These are phyloP conservation scores for Rhingia campestris DNA, from an alignment of 2,888 invertebrate species.

Conservation along the genomic window DNA sequence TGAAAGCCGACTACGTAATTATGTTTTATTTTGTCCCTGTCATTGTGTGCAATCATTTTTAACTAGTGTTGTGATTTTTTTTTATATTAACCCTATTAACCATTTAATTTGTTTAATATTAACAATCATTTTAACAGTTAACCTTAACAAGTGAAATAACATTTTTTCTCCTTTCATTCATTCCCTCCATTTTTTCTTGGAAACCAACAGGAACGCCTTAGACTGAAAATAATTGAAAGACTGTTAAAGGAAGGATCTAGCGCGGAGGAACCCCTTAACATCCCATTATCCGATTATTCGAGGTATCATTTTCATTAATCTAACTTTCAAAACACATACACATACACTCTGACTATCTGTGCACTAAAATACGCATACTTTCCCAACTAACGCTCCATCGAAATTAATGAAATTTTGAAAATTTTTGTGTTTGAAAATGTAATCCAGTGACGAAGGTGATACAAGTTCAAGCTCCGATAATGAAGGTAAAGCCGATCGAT, in stretches of 20 bases:
- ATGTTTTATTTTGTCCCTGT: constrained; percentile 55
- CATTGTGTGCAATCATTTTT: background rate
- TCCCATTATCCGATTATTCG: constrained; percentile 93
- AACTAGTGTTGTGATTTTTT: constrained; percentile 3
- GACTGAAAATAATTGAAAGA: constrained; percentile 91
- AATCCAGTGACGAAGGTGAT: constrained; percentile 89
- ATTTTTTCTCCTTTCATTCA: constrained; percentile 48
- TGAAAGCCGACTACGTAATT: constrained; percentile 41
- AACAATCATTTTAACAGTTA: background rate
- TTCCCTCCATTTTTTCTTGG: constrained; percentile 15
- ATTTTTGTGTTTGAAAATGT: constrained; percentile 20
- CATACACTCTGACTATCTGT: background rate
- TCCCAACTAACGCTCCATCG: constrained; percentile 24
- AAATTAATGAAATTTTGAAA: constrained; percentile 4
- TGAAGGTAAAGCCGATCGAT: constrained; percentile 82
- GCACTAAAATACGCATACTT: constrained; percentile 5
- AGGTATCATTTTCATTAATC: constrained; percentile 84
- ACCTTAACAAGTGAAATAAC: constrained; percentile 26
- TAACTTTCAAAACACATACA: constrained; percentile 6
- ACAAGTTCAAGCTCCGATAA: constrained; percentile 89
- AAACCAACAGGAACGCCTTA: constrained; percentile 87
- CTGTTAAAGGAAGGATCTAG: constrained; percentile 92
- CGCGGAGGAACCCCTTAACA: constrained; percentile 94
- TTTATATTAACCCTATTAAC: constrained; percentile 22
- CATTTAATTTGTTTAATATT: constrained; percentile 6